phyloP scores from a whole-genome alignment of 2,113 vertebrate genomes.

The Trematocara marginatum region DNA sequence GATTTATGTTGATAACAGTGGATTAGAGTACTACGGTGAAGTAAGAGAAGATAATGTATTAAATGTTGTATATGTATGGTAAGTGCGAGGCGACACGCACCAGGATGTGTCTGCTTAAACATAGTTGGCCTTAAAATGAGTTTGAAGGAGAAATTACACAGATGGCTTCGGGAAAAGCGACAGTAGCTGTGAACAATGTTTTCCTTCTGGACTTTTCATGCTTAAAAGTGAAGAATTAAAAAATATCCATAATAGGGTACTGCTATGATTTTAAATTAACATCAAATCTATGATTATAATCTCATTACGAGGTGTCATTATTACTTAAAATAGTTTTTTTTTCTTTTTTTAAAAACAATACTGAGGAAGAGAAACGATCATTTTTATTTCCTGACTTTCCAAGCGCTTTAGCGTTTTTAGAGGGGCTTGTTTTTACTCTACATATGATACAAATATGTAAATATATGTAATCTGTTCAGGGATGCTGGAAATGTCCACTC shows the following conservation, averaged over 20 bases:
- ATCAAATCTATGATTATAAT: background rate
- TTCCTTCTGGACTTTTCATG: background rate
- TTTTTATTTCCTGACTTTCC: background rate
- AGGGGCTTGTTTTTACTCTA: rapidly evolving
- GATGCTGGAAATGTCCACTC: background rate
- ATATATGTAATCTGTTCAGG: background rate
- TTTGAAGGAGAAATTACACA: background rate
- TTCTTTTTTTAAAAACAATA: rapidly evolving
- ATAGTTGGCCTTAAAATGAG: background rate
- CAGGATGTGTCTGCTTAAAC: background rate
- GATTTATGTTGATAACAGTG: slow-evolving; percentile 37
- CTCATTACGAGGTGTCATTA: background rate
- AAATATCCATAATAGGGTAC: background rate
- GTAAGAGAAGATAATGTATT: slow-evolving; percentile 18
- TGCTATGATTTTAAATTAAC: background rate
- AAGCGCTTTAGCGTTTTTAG: background rate
- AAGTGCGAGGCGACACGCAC: background rate
- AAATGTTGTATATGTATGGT: background rate
- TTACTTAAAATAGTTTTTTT: background rate
- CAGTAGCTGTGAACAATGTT: background rate
- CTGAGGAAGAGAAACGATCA: rapidly evolving
- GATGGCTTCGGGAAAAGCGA: background rate
- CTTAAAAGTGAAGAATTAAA: background rate
- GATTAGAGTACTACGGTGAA: slow-evolving; percentile 17
- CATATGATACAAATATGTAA: background rate